Conservation (phyloP, 2,888 invertebrate species). For the Leptinotarsa juncta region DNA sequence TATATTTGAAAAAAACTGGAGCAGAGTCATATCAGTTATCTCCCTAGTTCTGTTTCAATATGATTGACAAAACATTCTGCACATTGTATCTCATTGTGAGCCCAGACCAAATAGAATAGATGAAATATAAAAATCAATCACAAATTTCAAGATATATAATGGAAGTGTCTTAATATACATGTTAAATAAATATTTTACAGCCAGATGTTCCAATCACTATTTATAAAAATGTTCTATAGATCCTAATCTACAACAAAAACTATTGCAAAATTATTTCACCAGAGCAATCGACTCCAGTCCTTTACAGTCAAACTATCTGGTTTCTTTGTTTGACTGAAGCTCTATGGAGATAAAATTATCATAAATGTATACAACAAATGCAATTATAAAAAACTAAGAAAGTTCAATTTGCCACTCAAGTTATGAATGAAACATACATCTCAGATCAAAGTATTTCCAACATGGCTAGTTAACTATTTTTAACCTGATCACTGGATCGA, state of each 20-base stretch:
- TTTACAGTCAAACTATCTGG: neutral
- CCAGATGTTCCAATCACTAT: conserved; percentile 6
- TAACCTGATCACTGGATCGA: neutral
- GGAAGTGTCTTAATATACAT: neutral
- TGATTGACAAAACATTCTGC: too few species aligned
- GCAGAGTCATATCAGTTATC: too few species aligned
- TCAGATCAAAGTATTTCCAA: neutral
- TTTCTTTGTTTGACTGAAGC: neutral
- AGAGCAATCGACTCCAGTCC: neutral
- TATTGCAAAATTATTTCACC: neutral
- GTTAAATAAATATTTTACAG: conserved; percentile 7
- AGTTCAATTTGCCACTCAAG: conserved; percentile 2
- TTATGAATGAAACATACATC: conserved; percentile 5
- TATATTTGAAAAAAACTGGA: too few species aligned
- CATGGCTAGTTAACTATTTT: conserved; percentile 15
- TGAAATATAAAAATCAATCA: neutral
- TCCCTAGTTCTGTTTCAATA: too few species aligned
- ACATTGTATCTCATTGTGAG: too few species aligned
- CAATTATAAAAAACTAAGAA: neutral
- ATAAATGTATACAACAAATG: conserved; percentile 11
- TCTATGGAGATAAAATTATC: neutral
- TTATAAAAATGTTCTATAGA: neutral
- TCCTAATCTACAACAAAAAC: neutral
- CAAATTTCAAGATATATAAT: neutral
- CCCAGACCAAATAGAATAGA: neutral